Evolutionary conservation across 2,113 vertebrate genomes (phyloP).

Genomic region (Lucifuga dentata): DNA sequence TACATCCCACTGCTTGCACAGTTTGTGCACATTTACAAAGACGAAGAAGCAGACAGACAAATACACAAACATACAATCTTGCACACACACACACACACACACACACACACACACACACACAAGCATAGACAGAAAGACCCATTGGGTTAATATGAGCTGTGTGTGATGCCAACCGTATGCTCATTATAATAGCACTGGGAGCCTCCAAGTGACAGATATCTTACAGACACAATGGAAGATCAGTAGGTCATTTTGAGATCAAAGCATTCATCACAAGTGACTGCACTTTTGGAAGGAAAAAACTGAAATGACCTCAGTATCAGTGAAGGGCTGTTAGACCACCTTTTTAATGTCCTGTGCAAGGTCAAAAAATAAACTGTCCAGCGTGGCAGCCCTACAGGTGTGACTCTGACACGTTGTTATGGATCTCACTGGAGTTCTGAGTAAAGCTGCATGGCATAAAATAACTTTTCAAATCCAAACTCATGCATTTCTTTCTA

Average conservation of each 20-base stretch:
- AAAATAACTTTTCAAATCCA: too few species aligned
- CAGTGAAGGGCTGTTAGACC: slow-evolving; percentile 1
- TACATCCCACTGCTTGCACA: slow-evolving; percentile 21
- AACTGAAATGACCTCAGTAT: slow-evolving; percentile 43
- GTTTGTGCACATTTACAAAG: slow-evolving; percentile 26
- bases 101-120: background rate
- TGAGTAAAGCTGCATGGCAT: too few species aligned
- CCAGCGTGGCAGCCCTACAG: too few species aligned
- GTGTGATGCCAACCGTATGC: slow-evolving; percentile 78
- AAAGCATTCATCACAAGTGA: slow-evolving; percentile 62
- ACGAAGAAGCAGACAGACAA: background rate
- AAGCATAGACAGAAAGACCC: slow-evolving; percentile 55
- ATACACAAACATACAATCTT: slow-evolving; percentile 46
- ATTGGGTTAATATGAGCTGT: slow-evolving; percentile 72
- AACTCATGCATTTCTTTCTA: too few species aligned
- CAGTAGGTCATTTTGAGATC: slow-evolving; percentile 64
- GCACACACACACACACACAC: slow-evolving; percentile 3
- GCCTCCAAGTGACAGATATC: slow-evolving; percentile 77
- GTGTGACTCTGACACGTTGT: too few species aligned
- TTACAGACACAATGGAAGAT: slow-evolving; percentile 54
- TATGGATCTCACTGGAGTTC: too few species aligned
- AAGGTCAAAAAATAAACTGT: too few species aligned
- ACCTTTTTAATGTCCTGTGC: background rate
- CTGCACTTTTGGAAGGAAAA: slow-evolving; percentile 50
- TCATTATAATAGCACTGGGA: slow-evolving; percentile 80